phyloP scores from a whole-genome alignment of 2,113 vertebrate genomes.

The Struthio camelus region DNA sequence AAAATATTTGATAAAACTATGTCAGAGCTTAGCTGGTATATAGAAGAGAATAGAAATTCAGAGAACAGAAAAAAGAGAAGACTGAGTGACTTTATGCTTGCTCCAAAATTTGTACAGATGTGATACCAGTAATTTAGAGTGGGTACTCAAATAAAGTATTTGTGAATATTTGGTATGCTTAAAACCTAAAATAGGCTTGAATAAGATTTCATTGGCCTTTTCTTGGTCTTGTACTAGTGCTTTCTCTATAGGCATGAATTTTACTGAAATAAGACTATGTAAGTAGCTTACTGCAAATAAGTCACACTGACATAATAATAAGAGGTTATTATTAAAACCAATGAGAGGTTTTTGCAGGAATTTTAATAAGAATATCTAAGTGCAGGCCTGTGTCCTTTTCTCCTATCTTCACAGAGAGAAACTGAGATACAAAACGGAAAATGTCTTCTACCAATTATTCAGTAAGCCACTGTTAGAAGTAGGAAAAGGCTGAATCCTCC shows the following conservation, averaged over 20 bases:
- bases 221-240: not conserved
- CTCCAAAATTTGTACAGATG: not conserved
- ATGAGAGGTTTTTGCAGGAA: too few species aligned
- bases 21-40: not conserved
- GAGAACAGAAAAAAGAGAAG: not conserved
- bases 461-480: not conserved
- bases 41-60: fast-evolving
- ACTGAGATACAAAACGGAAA: not conserved
- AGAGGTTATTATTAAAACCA: too few species aligned
- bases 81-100: fast-evolving
- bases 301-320: not conserved
- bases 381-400: not conserved
- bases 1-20: not conserved
- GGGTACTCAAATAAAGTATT: not conserved
- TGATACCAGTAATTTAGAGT: not conserved
- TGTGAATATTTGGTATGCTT: not conserved
- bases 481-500: not conserved
- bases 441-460: not conserved
- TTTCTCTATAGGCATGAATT: not conserved
- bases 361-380: not conserved
- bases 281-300: not conserved
- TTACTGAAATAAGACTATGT: not conserved
- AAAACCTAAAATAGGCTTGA: not conserved
- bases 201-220: not conserved
- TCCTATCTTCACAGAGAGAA: not conserved